Evolutionary conservation across 2,113 vertebrate species (phyloP), one percentile per base, ranked within the genome.

Genomic region (Holacanthus passer): DNA sequence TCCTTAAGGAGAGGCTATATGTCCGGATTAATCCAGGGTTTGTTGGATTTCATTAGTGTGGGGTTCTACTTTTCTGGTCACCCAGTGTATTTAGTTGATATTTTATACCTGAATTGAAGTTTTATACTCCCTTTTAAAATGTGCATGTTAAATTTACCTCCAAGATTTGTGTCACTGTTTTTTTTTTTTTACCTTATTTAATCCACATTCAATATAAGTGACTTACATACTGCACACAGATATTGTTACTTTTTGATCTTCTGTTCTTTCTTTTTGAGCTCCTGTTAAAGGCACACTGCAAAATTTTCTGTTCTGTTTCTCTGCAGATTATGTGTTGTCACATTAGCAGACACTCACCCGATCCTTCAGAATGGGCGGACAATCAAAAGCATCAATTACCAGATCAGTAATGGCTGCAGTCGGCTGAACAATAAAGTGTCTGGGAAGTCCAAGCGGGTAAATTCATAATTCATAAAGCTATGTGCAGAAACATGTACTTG

Each of bases 381-480:
- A 53, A 96, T 99, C 90, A 93, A 96, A 89, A 96, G 91, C 75
- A 95, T 99, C 89, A 97, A 95, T 85, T 99, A 99, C 83, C 97
- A 98, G 91, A 99, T 99, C 94, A 99, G 98, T 83, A 95, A 96
- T 37, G 96, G 96, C 85, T 99, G 98, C 92, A 99, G 97, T 93
- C 95, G 98, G 41, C 96, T 99, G 58, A 95, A 98, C 78, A 99
- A 99, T 92, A 99, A 97, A 91, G 98, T 99, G 13, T 99, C 97
- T 48, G 98, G 98, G 65, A 99, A 99, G 75, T 99, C 97, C 65
- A 99, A 99, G 91, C 93, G 97, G 96, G 99, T 99, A 95, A 74
- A 27, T 59, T 58, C 29, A 35, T n/a, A 27, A 45, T 16, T 59
- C 1, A 13, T 41, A 7, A 29, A 78, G 31, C 27, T 53, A 39